A percentile compares a stretch with the other conserved stretches of the same genome.
These are phyloP conservation scores for Hephaestus fuliginosus DNA, from an alignment of 2,797 vertebrate genomes.

Conservation along the genomic window DNA sequence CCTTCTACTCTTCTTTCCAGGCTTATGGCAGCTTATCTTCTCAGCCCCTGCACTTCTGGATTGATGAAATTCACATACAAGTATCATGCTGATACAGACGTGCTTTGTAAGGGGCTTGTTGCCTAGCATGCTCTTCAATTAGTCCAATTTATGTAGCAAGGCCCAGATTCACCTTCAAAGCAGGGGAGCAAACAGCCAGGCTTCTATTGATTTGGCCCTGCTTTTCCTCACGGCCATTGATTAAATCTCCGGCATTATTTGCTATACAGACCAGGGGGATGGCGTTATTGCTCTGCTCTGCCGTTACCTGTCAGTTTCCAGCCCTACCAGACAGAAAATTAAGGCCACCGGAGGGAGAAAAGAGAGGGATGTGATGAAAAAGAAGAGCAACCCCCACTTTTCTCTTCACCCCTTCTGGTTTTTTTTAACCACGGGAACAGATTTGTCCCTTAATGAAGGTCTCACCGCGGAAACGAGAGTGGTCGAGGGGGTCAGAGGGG, in stretches of 20 bases:
- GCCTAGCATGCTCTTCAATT: conserved; percentile 82
- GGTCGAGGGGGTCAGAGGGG: conserved; percentile 68
- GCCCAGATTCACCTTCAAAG: conserved; percentile 81
- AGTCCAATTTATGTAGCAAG: conserved; percentile 83
- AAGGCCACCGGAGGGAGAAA: conserved; percentile 68
- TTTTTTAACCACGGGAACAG: conserved; percentile 56
- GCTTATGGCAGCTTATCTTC: conserved; percentile 67
- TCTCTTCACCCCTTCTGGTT: background rate
- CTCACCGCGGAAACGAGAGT: conserved; percentile 75
- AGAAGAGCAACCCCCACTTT: conserved; percentile 50
- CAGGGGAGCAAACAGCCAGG: conserved; percentile 74
- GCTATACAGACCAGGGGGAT: conserved; percentile 70
- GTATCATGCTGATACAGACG: conserved; percentile 70
- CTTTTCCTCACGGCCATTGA: conserved; percentile 83
- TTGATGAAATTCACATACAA: conserved; percentile 70
- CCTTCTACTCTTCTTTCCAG: conserved; percentile 42
- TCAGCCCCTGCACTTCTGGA: conserved; percentile 46
- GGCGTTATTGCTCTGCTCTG: conserved; percentile 77
- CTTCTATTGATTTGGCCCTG: conserved; percentile 82
- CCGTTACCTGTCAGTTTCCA: conserved; percentile 75
- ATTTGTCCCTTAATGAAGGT: conserved; percentile 82
- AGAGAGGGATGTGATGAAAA: conserved; percentile 73
- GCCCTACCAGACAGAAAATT: conserved; percentile 61
- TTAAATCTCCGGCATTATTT: conserved; percentile 85
- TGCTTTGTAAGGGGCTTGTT: conserved; percentile 75